phyloP scores from a whole-genome alignment of 2,797 vertebrate genomes.

The Aplochiton taeniatus region DNA sequence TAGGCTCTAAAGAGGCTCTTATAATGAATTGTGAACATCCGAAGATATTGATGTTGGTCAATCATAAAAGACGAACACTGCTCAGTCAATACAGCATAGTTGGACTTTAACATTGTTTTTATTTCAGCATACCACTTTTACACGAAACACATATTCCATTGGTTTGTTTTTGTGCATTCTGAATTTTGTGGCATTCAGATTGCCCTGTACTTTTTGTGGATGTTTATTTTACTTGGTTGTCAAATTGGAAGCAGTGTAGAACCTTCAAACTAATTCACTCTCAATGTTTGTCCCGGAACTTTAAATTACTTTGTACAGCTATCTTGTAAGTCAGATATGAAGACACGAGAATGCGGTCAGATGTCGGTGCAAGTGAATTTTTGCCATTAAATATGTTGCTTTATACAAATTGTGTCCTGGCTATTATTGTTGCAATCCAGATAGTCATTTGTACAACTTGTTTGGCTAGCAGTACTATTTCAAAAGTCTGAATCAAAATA shows the following conservation, averaged over 20 bases:
- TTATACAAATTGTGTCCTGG: slow-evolving; percentile 52
- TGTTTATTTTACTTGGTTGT: slow-evolving; percentile 38
- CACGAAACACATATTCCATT: slow-evolving; percentile 15
- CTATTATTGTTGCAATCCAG: neutral
- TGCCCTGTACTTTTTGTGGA: slow-evolving; percentile 28
- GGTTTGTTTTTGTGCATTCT: slow-evolving; percentile 10
- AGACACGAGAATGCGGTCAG: slow-evolving; percentile 37
- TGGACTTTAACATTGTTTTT: neutral
- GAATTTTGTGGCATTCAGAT: slow-evolving; percentile 23
- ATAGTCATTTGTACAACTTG: slow-evolving; percentile 6
- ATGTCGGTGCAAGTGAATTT: slow-evolving; percentile 55
- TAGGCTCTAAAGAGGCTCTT: neutral
- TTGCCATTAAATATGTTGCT: slow-evolving; percentile 76
- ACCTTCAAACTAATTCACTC: slow-evolving; percentile 36
- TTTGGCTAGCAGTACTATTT: too few species aligned
- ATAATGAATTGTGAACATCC: neutral
- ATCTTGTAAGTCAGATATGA: slow-evolving; percentile 41
- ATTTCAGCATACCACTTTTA: slow-evolving; percentile 13
- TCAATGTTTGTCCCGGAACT: slow-evolving; percentile 42
- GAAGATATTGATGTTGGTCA: neutral
- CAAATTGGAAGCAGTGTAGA: slow-evolving; percentile 30
- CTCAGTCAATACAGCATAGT: neutral
- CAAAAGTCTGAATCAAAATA: too few species aligned
- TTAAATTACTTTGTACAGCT: slow-evolving; percentile 54
- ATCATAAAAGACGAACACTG: neutral